Percentiles rank a stretch among this genome's conserved stretches.
These are phyloP conservation scores for Dasysyrphus tricinctus DNA, from an alignment of 2,888 invertebrate genomes.

Conservation along the genomic window DNA sequence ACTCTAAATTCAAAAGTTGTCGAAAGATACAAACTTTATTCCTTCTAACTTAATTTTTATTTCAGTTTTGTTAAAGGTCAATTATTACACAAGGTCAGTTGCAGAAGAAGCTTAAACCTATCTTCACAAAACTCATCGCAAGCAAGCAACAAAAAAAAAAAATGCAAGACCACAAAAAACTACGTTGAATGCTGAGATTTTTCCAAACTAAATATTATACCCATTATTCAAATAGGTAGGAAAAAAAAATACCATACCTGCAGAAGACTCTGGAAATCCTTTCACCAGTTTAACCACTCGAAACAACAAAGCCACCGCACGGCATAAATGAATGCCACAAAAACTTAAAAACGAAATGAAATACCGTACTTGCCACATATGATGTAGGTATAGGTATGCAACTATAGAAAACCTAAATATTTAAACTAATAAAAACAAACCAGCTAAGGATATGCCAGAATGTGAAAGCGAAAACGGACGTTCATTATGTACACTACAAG, in stretches of 20 bases:
- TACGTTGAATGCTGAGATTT: conserved; percentile 24
- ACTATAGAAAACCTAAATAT: conserved; percentile 57
- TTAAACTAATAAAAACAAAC: conserved; percentile 47
- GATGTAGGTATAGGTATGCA: background rate
- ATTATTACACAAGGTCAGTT: conserved; percentile 14
- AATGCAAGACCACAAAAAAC: conserved; percentile 36
- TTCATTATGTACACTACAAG: background rate
- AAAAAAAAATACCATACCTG: conserved; percentile 31
- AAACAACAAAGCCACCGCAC: conserved; percentile 74
- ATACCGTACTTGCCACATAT: conserved; percentile 67
- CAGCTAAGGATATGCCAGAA: conserved; percentile 5
- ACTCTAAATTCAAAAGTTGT: no score
- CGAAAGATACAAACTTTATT: background rate
- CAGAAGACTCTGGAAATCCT: conserved; percentile 56
- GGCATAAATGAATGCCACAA: conserved; percentile 72
- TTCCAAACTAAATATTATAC: conserved; percentile 17
- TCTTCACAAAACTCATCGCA: background rate
- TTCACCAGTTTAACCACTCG: conserved; percentile 64
- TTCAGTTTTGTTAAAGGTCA: background rate
- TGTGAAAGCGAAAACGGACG: conserved; percentile 39
- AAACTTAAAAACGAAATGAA: conserved; percentile 73
- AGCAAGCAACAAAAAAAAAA: background rate
- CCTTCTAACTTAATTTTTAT: background rate
- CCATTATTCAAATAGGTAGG: conserved; percentile 22
- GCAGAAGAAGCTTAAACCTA: background rate